Base-by-base conservation (phyloP, 1,140 invertebrate species). In the Calosoma granatense region DNA sequence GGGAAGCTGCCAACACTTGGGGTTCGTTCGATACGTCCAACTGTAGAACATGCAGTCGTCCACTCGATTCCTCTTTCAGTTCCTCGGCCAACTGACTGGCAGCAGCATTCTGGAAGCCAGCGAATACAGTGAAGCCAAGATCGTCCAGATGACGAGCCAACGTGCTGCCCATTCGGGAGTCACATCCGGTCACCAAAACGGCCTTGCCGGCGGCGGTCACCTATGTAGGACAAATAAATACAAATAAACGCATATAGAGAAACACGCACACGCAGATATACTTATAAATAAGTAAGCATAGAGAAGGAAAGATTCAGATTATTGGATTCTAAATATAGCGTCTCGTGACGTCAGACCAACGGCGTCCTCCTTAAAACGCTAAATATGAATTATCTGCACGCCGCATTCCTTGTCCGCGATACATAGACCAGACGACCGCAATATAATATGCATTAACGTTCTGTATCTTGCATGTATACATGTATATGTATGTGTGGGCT, bases 121-220 rank as follows among this genome's bases (percentile, higher is more conserved):
- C 88, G 64, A 90, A 89, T 12, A 92, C 85, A 26, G 85, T 87
- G 67, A 88, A 89, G 21, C 88, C 87, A 68, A 89, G 73, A 68
- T 88, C 85, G 67, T 91, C 87, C 53, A 91, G 71, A 60, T 83
- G 78, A 62, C 85, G 80, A 6, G 86, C 87, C 62, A 88, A 72
- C 58, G 83, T 81, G 71, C 82, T 85, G 56, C 87, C 88, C 55
- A 91, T 77, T 22, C 83, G 83, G 21, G 85, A 82, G 72, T 91
- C 89, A 73, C 88, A 92, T 53, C 87, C 89, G n/a, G 89, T 91
- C 57, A 93, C 80, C 20, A 92, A 71, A 2, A 92, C 82, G 4
- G 86, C 85, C 72, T 91, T 91, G 51, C 87, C 86, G 20, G 82
- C 81, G 17, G 85, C 79, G 9, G 81, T 82, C 56, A 90, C 85